These are phyloP conservation scores for Enteromius radiatus DNA, from an alignment of 2,797 vertebrate genomes.

Conservation along the genomic window DNA sequence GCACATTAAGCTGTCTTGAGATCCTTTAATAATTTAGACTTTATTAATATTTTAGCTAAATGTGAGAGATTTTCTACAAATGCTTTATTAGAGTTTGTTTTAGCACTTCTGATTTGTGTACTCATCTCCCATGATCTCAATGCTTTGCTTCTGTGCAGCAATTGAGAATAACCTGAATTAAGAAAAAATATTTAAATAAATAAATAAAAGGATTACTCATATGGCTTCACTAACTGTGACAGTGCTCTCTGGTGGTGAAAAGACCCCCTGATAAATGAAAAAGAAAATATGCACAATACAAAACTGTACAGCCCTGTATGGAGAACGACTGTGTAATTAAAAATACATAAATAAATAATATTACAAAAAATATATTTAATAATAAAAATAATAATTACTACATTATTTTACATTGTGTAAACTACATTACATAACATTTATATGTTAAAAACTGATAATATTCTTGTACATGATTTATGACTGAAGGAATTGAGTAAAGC, in stretches of 20 bases:
- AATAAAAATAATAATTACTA: too few species aligned
- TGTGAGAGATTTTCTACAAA: neutral
- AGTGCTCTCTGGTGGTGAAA: neutral
- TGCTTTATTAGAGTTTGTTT: neutral
- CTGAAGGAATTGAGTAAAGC: neutral
- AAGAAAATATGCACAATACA: neutral
- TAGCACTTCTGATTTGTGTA: neutral
- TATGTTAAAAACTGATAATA: too few species aligned
- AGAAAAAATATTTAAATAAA: neutral
- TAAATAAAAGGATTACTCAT: neutral
- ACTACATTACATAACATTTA: too few species aligned
- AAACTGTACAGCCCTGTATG: neutral
- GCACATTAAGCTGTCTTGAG: neutral
- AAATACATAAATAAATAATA: too few species aligned
- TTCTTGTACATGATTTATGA: neutral
- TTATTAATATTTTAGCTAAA: neutral
- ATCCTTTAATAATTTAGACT: neutral
- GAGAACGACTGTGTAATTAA: neutral
- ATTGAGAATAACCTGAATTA: neutral
- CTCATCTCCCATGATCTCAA: neutral
- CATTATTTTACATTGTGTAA: too few species aligned
- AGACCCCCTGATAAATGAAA: neutral
- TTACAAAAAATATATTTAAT: too few species aligned
- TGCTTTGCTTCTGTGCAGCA: neutral
- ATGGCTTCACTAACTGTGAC: neutral